Evolutionary conservation across 2,888 invertebrate genomes (phyloP).

Genomic region (Tiliacea aurago): DNA sequence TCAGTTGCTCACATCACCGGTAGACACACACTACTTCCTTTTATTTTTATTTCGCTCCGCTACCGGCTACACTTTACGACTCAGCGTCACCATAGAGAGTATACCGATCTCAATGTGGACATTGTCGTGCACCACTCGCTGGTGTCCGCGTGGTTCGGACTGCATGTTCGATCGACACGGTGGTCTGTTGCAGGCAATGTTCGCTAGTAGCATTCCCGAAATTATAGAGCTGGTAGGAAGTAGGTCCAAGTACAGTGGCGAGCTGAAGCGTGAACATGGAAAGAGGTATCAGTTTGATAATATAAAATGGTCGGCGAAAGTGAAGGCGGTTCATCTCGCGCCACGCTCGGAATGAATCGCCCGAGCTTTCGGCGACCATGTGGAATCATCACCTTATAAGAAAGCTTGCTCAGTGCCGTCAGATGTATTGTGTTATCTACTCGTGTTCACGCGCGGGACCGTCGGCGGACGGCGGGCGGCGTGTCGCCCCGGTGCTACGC

Average conservation of each 20-base stretch:
- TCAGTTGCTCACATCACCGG: conserved; percentile 90
- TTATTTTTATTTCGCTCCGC: conserved; percentile 88
- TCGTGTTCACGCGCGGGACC: conserved; percentile 83
- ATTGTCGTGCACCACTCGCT: conserved; percentile 90
- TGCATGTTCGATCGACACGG: conserved; percentile 87
- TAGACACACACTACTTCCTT: conserved; percentile 89
- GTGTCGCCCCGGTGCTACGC: conserved; percentile 72
- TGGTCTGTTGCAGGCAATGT: conserved; percentile 98
- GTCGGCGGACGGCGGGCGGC: conserved; percentile 68
- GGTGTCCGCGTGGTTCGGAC: conserved; percentile 84
- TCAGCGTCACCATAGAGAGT: conserved; percentile 85
- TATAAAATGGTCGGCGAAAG: conserved; percentile 85
- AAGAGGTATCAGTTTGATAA: conserved; percentile 96
- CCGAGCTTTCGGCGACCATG: conserved; percentile 84
- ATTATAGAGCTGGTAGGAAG: conserved; percentile 99
- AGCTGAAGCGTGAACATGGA: conserved; percentile 99
- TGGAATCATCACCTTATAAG: conserved; percentile 85
- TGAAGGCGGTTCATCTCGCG: conserved; percentile 85
- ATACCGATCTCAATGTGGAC: conserved; percentile 87
- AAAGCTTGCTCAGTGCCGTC: conserved; percentile 91
- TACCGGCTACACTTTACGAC: conserved; percentile 87
- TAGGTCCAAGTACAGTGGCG: conserved; percentile 99
- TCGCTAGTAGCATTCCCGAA: conserved; percentile 99
- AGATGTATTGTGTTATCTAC: conserved; percentile 91
- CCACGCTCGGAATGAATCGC: conserved; percentile 82